Evolutionary conservation across 2,888 invertebrate species (phyloP).

Genomic region (Cephus runcator): DNA sequence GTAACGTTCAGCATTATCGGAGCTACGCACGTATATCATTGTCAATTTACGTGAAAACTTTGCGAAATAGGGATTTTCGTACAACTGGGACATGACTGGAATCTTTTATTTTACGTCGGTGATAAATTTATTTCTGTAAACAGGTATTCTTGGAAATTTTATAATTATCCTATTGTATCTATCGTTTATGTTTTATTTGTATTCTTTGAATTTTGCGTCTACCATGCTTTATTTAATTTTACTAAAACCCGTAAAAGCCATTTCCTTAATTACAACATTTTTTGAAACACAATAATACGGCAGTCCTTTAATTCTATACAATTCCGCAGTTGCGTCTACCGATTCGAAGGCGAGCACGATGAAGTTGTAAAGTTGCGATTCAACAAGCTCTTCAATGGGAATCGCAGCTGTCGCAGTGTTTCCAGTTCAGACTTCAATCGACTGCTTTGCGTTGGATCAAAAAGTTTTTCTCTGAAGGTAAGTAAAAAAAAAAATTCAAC

Average conservation of each 20-base stretch:
- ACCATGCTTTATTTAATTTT: background rate
- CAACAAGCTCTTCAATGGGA: constrained; percentile 74
- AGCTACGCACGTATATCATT: background rate
- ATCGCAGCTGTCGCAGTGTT: constrained; percentile 60
- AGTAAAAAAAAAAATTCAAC: constrained; percentile 8
- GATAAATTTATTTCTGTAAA: background rate
- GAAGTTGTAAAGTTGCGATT: constrained; percentile 83
- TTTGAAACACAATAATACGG: background rate
- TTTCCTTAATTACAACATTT: background rate
- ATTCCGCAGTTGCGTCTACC: constrained; percentile 79
- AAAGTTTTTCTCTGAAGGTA: constrained; percentile 60
- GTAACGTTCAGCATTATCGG: background rate
- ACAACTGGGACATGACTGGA: background rate
- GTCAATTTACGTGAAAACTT: background rate
- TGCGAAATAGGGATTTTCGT: background rate
- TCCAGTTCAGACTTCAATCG: constrained; percentile 59
- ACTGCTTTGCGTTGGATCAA: constrained; percentile 58
- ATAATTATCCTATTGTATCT: background rate
- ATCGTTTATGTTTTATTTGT: background rate
- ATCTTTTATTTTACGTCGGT: background rate
- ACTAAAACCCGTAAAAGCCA: background rate
- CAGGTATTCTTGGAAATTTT: background rate
- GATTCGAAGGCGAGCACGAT: constrained; percentile 86
- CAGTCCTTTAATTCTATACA: background rate
- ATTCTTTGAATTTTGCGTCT: background rate